Base-by-base conservation (phyloP, 2,797 vertebrate species). In the Heteromormyrus szaboi region DNA sequence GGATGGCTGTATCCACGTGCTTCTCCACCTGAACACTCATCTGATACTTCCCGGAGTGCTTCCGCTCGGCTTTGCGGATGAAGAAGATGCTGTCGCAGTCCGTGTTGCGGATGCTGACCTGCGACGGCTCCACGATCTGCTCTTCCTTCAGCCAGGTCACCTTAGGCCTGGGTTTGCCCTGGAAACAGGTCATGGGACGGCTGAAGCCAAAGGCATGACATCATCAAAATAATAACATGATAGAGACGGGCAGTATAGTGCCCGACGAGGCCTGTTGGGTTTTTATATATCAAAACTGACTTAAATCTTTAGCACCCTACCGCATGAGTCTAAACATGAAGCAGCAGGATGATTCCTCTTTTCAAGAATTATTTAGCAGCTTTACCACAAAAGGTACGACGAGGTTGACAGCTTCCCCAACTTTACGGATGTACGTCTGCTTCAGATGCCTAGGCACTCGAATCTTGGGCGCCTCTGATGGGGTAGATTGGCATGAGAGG, bases 51-150 rank as follows among this genome's bases (percentile, higher is more conserved):
- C 98, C 99, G 3, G 99, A 99, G 93, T 99, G 98, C 44, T 94
- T 96, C 62, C 97, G 96, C 51, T 99, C 98, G 2, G 98, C 98
- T 93, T 99, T 99, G 59, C 99, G 96, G 90, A 99, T 99, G 93
- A 99, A 99, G 92, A 99, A 96, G 93, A 99, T 99, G 44, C 97
- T 99, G 89, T 99, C 99, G 0, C 96, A 97, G 88, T 99, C 98
- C 0, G 97, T 98, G 95, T 98, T 99, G 48, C 99, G 98, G 90
- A 99, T 98, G 93, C 95, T 99, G 91, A 99, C 96, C 44, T 98
- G 95, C 46, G 95, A 94, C 88, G 96, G 97, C 87, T 99, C 97
- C 0, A 99, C 96, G 0, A 95, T 92, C 0, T 93, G 41, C 1
- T 97, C 97, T 0, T 98, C 97, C 88, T 99, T 99, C 93, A 96